Conservation (phyloP, 1,140 invertebrate genomes). For the Scaptomyza montana region DNA sequence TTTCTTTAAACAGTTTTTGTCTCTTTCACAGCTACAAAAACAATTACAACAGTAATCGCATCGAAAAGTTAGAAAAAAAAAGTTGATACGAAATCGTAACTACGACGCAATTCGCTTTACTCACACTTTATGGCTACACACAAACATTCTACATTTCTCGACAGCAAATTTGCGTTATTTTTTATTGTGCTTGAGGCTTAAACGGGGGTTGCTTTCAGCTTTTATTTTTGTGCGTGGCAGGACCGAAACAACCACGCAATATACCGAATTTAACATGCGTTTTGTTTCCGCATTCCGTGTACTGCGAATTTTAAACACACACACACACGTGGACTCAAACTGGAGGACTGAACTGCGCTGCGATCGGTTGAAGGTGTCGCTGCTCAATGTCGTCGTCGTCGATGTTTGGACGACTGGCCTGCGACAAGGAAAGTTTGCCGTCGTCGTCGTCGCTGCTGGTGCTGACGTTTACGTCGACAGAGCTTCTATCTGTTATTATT, state of each 20-base stretch:
- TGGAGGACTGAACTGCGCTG: conserved; percentile 42
- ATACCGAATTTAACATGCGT: conserved; percentile 14
- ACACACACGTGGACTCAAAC: conserved; percentile 21
- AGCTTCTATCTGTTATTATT: conserved; percentile 57
- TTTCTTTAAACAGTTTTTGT: conserved; percentile 59
- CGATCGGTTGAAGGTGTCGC: conserved; percentile 79
- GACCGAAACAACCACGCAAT: conserved; percentile 38
- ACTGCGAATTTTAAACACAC: conserved; percentile 3
- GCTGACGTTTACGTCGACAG: conserved; percentile 23
- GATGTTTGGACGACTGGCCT: conserved; percentile 53
- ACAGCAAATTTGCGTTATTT: conserved; percentile 40
- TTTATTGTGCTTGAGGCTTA: conserved; percentile 26
- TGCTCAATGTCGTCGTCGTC: conserved; percentile 66
- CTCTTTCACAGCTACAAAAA: conserved; percentile 52
- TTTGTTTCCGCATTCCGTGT: conserved; percentile 17
- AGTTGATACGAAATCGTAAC: conserved; percentile 57
- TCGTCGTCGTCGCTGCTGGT: conserved; percentile 34
- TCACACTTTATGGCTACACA: conserved; percentile 48
- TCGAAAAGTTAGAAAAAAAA: conserved; percentile 22
- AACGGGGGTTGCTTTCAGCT: conserved; percentile 41
- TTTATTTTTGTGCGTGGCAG: conserved; percentile 28
- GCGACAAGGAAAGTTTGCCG: conserved; percentile 71
- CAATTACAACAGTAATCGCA: conserved; percentile 38
- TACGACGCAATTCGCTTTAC: conserved; percentile 81
- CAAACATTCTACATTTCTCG: conserved; percentile 21